These are phyloP conservation scores for human DNA, from an alignment of 2,113 vertebrate species.

Conservation along the genomic window DNA sequence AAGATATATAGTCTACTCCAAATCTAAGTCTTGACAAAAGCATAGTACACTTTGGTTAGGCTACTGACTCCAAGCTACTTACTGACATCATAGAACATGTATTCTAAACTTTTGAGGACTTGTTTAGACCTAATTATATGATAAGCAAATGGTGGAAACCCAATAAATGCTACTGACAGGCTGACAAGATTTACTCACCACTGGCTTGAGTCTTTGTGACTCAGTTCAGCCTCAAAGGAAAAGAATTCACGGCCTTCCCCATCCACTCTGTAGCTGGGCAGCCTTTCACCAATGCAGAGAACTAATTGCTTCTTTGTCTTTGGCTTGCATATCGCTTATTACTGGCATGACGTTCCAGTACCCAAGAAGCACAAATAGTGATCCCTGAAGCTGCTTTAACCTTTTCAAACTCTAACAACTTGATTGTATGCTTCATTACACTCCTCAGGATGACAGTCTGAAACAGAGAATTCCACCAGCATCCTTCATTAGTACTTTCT, in stretches of 20 bases:
- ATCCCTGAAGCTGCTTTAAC: conserved; percentile 70
- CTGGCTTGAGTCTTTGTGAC: background rate
- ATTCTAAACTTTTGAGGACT: conserved; percentile 23
- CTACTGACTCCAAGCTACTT: background rate
- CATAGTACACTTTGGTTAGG: background rate
- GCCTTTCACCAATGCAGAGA: background rate
- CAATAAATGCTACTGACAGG: conserved; percentile 43
- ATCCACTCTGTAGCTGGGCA: background rate
- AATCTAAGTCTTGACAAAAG: background rate
- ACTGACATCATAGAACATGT: conserved; percentile 18
- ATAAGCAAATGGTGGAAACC: background rate
- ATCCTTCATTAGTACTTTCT: conserved; percentile 29
- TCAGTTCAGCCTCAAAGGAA: conserved; percentile 35
- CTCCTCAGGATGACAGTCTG: background rate
- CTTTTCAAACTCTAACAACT: conserved; percentile 68
- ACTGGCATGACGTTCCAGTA: background rate
- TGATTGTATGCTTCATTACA: conserved; percentile 51
- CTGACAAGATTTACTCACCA: conserved; percentile 9
- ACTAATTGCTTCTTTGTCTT: conserved; percentile 58
- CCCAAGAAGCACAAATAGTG: conserved; percentile 53
- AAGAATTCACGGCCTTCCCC: background rate
- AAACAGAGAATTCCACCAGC: background rate
- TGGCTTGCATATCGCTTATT: conserved; percentile 48
- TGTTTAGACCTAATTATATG: conserved; percentile 47
- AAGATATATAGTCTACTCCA: background rate